Evolutionary conservation across 2,888 invertebrate species (phyloP).

Genomic region (Megaustenia siamemsis): DNA sequence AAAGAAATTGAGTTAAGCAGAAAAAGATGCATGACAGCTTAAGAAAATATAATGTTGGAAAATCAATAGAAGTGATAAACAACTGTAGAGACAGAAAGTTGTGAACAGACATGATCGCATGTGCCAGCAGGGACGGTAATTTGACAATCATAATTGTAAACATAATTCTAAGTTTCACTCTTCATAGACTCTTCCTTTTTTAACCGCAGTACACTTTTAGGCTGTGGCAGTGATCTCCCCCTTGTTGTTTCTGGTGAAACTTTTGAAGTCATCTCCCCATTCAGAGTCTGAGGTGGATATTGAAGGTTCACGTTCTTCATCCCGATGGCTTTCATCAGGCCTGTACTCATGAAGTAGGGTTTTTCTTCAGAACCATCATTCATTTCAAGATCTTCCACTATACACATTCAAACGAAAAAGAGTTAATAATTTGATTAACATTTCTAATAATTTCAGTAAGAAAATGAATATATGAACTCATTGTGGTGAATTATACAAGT

Average conservation of each 20-base stretch:
- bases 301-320: slow-evolving; percentile 84
- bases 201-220: neutral
- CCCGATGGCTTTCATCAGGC: slow-evolving; percentile 92
- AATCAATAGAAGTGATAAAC: no score
- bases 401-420: neutral
- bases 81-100: no score
- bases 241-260: slow-evolving; percentile 23
- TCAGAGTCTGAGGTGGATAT: neutral
- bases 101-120: no score
- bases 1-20: no score
- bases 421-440: no score
- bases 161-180: neutral
- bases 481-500: no score
- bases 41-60: no score
- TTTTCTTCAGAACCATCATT: slow-evolving; percentile 94
- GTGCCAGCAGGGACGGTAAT: no score
- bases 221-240: slow-evolving; percentile 32
- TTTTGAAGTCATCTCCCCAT: neutral
- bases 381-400: slow-evolving; percentile 89
- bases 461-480: no score
- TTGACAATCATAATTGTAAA: no score
- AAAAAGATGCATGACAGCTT: no score
- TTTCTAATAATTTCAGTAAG: no score
- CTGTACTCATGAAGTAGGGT: slow-evolving; percentile 96
- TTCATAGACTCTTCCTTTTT: neutral